Percentiles rank a stretch among this genome's conserved stretches.
Evolutionary conservation across 2,888 invertebrate genomes (phyloP).

Genomic region (Caradrina clavipalpis): DNA sequence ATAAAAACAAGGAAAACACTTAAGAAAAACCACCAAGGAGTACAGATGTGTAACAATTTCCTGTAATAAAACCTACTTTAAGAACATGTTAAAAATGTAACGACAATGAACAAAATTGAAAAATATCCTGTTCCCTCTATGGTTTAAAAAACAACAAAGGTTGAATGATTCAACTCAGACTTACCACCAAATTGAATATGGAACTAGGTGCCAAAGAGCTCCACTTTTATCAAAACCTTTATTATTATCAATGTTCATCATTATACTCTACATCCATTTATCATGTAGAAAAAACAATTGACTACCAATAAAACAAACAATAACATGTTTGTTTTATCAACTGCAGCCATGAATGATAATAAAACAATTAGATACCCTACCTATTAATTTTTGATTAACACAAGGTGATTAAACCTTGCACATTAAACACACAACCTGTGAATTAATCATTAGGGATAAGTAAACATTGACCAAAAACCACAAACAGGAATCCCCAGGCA

Average conservation of each 20-base stretch:
- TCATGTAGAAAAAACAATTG: slow-evolving; percentile 37
- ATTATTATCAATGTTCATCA: slow-evolving; percentile 17
- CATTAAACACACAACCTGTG: slow-evolving; percentile 23
- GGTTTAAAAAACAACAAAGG: slow-evolving; percentile 34
- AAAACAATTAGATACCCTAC: slow-evolving; percentile 24
- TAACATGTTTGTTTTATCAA: slow-evolving; percentile 44
- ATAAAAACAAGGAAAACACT: slow-evolving; percentile 50
- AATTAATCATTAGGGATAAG: slow-evolving; percentile 34
- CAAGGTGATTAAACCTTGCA: slow-evolving; percentile 22
- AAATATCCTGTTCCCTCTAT: slow-evolving; percentile 1
- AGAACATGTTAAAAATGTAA: slow-evolving; percentile 7
- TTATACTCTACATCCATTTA: slow-evolving; percentile 1
- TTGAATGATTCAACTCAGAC: slow-evolving; percentile 19
- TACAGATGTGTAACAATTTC: slow-evolving; percentile 32
- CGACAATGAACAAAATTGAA: slow-evolving; percentile 18
- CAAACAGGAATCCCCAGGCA: slow-evolving; percentile 34
- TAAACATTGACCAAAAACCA: slow-evolving; percentile 40
- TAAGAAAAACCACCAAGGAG: slow-evolving; percentile 1
- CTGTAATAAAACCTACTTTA: slow-evolving; percentile 21
- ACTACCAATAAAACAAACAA: slow-evolving; percentile 51
- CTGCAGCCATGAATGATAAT: slow-evolving; percentile 21
- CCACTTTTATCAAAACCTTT: not conserved
- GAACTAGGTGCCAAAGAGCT: slow-evolving; percentile 21
- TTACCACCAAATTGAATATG: slow-evolving; percentile 8
- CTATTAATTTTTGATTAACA: slow-evolving; percentile 30